Conservation (phyloP, 2,797 vertebrate genomes). For the Cheirogaleus major region DNA sequence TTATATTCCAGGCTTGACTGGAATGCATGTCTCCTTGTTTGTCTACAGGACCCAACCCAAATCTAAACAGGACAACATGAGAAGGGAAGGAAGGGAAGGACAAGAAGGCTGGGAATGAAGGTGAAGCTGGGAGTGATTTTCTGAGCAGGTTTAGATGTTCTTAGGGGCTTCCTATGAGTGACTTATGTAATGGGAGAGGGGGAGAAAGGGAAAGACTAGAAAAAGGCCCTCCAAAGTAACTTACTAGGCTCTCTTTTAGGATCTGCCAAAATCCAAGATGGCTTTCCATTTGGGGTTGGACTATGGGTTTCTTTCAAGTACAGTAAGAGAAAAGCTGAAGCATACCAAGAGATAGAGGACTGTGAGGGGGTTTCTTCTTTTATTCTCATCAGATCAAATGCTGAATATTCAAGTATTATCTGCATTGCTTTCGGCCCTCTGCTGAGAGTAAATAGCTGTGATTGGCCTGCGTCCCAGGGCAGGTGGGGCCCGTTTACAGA, state of each 20-base stretch:
- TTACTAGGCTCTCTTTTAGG: neutral
- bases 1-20: neutral
- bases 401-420: neutral
- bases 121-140: neutral
- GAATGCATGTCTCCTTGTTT: neutral
- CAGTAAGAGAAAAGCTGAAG: neutral
- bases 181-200: neutral
- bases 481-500: neutral
- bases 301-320: neutral
- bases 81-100: neutral
- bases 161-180: neutral
- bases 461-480: too few relatives aligned
- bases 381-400: neutral
- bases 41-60: neutral
- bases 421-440: neutral
- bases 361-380: neutral
- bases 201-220: neutral
- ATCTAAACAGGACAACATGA: neutral
- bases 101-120: neutral
- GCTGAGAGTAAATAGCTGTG: neutral
- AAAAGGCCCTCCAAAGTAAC: neutral
- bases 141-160: neutral
- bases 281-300: neutral
- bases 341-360: neutral
- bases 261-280: neutral